phyloP scores from a whole-genome alignment of 2,888 invertebrate species.

The Patella caerulea region DNA sequence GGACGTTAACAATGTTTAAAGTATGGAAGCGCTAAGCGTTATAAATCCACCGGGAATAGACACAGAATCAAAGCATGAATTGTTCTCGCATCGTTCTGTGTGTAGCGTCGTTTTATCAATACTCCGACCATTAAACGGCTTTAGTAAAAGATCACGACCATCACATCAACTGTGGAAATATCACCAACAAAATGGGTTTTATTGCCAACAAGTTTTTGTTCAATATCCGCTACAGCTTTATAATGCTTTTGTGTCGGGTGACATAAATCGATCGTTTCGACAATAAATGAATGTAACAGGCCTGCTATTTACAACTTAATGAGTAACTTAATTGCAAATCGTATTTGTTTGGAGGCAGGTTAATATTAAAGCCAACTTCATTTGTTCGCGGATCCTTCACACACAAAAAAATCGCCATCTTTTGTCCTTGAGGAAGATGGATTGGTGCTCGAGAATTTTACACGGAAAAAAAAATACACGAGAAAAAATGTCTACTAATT shows the following conservation, averaged over 20 bases:
- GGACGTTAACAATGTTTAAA: background rate
- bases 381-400: too few relatives aligned
- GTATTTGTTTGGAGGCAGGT: conserved; percentile 17
- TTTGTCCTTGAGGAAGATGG: too few relatives aligned
- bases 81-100: background rate
- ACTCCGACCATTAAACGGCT: background rate
- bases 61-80: background rate
- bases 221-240: conserved; percentile 10
- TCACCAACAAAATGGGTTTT: conserved; percentile 16
- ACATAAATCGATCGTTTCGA: conserved; percentile 8
- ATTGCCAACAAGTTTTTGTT: conserved; percentile 15
- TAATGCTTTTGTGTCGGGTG: background rate
- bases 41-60: background rate
- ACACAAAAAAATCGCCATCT: too few relatives aligned
- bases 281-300: conserved; percentile 12
- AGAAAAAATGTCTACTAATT: background rate
- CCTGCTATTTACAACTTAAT: conserved; percentile 20
- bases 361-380: too few relatives aligned
- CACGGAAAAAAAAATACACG: too few relatives aligned
- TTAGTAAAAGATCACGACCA: background rate
- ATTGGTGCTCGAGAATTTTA: too few relatives aligned
- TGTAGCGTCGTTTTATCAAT: background rate
- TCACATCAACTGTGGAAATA: background rate
- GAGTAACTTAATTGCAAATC: conserved; percentile 24
- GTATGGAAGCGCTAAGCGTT: background rate